Conservation (phyloP, 2,113 vertebrate species). For the Paralichthys olivaceus region DNA sequence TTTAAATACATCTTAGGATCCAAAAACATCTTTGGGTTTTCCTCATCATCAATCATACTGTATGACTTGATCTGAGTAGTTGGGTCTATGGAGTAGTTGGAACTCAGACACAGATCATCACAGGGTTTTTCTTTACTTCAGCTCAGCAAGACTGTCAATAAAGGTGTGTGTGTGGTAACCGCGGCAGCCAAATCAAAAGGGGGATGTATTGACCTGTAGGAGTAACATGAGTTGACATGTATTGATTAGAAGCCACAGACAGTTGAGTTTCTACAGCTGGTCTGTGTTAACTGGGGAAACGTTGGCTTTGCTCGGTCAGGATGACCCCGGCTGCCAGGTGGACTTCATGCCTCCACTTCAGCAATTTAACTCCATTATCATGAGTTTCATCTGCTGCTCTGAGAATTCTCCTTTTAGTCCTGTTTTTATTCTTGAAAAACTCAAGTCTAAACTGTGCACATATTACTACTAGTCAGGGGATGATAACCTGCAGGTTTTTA, state of each 20-base stretch:
- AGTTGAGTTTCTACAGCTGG: conserved; percentile 39
- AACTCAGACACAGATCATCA: conserved; percentile 1
- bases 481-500: background rate
- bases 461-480: background rate
- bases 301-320: conserved; percentile 33
- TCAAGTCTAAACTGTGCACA: background rate
- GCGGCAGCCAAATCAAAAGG: conserved; percentile 1
- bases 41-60: background rate
- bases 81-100: background rate
- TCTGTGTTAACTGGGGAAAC: conserved; percentile 37
- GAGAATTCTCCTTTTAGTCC: background rate
- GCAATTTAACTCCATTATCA: conserved; percentile 11
- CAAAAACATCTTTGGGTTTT: conserved; percentile 13
- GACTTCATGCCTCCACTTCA: conserved; percentile 3
- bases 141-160: background rate
- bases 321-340: conserved; percentile 40
- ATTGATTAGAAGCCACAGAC: conserved; percentile 29
- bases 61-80: conserved; percentile 14
- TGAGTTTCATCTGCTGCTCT: conserved; percentile 8
- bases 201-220: background rate
- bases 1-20: conserved; percentile 3
- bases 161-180: background rate
- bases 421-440: background rate
- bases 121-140: background rate
- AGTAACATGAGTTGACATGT: conserved; percentile 8